A percentile compares a stretch with the other conserved stretches of the same genome.
These are phyloP conservation scores for Amphipyra tragopoginis DNA, from an alignment of 2,888 invertebrate species.

Conservation along the genomic window DNA sequence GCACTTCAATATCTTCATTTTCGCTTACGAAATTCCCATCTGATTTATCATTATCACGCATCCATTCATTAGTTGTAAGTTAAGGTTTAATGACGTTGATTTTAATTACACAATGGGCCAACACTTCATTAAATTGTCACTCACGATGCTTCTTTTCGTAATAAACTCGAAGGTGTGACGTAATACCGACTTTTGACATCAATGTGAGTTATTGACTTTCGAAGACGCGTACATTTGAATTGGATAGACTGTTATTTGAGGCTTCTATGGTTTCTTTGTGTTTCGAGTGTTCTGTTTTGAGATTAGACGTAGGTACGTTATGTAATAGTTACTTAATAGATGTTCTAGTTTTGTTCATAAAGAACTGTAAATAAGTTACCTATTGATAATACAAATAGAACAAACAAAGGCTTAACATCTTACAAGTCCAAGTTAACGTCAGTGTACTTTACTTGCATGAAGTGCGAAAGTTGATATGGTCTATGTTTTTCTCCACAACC, in stretches of 20 bases:
- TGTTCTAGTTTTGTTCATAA: no score
- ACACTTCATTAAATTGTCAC: slow-evolving; percentile 88
- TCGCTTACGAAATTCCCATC: slow-evolving; percentile 65
- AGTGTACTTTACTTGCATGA: no score
- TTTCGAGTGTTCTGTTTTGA: slow-evolving; percentile 31
- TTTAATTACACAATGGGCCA: slow-evolving; percentile 84
- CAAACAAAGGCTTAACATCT: background rate
- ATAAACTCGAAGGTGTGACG: slow-evolving; percentile 66
- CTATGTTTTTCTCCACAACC: no score
- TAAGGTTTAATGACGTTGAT: slow-evolving; percentile 78
- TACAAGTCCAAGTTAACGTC: no score
- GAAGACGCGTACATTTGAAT: slow-evolving; percentile 53
- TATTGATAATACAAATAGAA: no score
- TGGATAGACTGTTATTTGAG: slow-evolving; percentile 37
- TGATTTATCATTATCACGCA: slow-evolving; percentile 75
- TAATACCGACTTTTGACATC: slow-evolving; percentile 67
- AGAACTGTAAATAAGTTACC: no score
- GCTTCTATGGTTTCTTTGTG: slow-evolving; percentile 40
- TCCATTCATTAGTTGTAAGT: slow-evolving; percentile 78
- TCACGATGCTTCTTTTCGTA: slow-evolving; percentile 76
- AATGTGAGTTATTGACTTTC: slow-evolving; percentile 71
- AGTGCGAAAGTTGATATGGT: no score
- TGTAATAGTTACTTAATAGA: background rate
- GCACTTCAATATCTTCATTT: slow-evolving; percentile 68
- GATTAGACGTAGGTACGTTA: slow-evolving; percentile 1